A percentile compares a stretch with the other conserved stretches of the same genome.
Evolutionary conservation across 2,797 vertebrate species (phyloP).

Genomic region (Megalops cyprinoides): DNA sequence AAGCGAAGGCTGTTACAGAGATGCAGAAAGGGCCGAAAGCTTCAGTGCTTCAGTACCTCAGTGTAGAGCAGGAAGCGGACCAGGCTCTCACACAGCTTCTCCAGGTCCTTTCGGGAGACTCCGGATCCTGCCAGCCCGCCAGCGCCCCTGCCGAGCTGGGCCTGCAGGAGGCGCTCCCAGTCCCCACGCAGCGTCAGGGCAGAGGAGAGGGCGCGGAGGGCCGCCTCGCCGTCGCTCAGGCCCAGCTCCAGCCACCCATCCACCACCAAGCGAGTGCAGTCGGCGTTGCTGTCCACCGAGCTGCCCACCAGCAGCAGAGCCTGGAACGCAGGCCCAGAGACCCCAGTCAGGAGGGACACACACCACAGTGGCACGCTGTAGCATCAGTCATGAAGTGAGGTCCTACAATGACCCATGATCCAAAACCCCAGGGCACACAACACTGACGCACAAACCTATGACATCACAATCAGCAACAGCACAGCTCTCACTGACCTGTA

Average conservation of each 20-base stretch:
- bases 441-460: too few relatives aligned
- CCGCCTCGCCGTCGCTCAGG: conserved; percentile 61
- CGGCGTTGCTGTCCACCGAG: conserved; percentile 82
- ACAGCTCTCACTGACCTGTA: conserved; percentile 74
- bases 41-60: conserved; percentile 72
- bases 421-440: neutral
- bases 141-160: conserved; percentile 65
- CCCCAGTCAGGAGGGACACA: neutral
- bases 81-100: conserved; percentile 72
- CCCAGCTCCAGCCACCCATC: conserved; percentile 88
- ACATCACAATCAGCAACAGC: neutral
- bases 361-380: too few relatives aligned
- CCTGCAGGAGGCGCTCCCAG: conserved; percentile 82
- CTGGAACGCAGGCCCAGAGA: conserved; percentile 57
- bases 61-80: conserved; percentile 80
- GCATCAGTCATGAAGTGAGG: neutral
- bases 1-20: too few relatives aligned
- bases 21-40: neutral
- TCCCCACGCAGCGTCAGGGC: conserved; percentile 66
- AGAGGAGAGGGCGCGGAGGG: conserved; percentile 65
- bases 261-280: conserved; percentile 84
- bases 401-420: neutral
- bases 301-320: conserved; percentile 82
- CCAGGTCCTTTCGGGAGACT: conserved; percentile 53
- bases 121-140: neutral